Percentiles rank a stretch among this genome's conserved stretches.
Conservation (phyloP, 1,140 invertebrate species). For the Drosophila azteca region DNA sequence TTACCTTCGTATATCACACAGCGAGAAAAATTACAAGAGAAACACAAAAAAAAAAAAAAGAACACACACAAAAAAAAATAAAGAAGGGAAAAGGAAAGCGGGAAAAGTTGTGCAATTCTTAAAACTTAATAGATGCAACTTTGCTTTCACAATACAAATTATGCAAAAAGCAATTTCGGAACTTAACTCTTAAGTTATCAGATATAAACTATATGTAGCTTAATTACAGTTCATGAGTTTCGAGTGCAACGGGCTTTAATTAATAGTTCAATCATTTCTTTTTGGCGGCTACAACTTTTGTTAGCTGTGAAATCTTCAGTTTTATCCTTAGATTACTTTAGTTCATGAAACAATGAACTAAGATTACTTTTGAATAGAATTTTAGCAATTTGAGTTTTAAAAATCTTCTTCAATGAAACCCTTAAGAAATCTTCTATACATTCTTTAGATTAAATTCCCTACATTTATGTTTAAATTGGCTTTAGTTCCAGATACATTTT, state of each 20-base stretch:
- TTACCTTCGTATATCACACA: conserved; percentile 68
- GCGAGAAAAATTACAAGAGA: conserved; percentile 33
- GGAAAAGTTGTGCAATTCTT: conserved; percentile 44
- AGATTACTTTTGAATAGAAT: too few species aligned
- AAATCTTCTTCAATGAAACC: too few species aligned
- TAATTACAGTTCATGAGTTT: conserved; percentile 16
- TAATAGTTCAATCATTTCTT: too few species aligned
- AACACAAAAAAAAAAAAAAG: conserved; percentile 1
- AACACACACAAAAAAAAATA: background rate
- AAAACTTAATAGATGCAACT: conserved; percentile 47
- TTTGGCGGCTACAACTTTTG: too few species aligned
- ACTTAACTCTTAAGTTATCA: conserved; percentile 32
- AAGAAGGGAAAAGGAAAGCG: background rate
- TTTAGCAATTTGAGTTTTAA: too few species aligned
- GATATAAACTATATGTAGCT: conserved; percentile 4
- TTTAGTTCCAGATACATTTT: too few species aligned
- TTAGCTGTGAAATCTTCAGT: too few species aligned
- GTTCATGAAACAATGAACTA: too few species aligned
- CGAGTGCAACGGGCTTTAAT: background rate
- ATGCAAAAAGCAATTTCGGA: conserved; percentile 19
- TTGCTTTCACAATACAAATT: conserved; percentile 10
- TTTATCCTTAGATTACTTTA: too few species aligned
- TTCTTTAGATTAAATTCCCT: too few species aligned
- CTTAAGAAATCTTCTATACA: too few species aligned
- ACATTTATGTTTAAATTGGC: too few species aligned